Conservation (phyloP, 2,113 vertebrate species). For the Notothenia coriiceps region DNA sequence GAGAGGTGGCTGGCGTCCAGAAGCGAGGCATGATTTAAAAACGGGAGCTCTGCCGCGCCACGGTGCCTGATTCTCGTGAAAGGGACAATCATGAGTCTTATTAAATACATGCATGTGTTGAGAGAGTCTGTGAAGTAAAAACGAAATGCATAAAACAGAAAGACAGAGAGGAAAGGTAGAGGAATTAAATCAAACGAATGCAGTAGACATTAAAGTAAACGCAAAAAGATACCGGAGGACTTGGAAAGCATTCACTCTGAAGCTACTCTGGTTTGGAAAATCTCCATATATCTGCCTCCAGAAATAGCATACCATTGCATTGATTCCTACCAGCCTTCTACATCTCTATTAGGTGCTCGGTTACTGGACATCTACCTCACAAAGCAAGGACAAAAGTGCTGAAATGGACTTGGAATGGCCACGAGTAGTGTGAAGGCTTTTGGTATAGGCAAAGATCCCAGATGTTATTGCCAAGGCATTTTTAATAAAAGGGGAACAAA, state of each 20-base stretch:
- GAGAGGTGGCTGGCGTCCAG: slow-evolving; percentile 48
- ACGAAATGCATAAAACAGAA: not conserved
- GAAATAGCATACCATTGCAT: slow-evolving; percentile 16
- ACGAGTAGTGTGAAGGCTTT: slow-evolving; percentile 45
- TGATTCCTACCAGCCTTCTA: slow-evolving; percentile 32
- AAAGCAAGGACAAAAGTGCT: slow-evolving; percentile 42
- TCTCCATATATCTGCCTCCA: slow-evolving; percentile 27
- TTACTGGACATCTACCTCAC: slow-evolving; percentile 49
- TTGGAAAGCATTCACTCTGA: not conserved
- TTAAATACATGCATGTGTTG: slow-evolving; percentile 36
- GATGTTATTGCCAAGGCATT: slow-evolving; percentile 58
- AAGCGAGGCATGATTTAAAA: slow-evolving; percentile 68
- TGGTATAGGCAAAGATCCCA: slow-evolving; percentile 45
- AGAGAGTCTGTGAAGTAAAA: slow-evolving; percentile 14
- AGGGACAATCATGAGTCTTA: slow-evolving; percentile 48
- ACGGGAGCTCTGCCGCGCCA: slow-evolving; percentile 58
- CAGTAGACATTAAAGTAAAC: no score
- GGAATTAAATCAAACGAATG: not conserved
- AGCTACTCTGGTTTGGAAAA: slow-evolving; percentile 20
- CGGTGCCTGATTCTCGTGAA: slow-evolving; percentile 55
- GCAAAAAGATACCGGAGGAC: not conserved
- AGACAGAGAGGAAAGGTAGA: not conserved
- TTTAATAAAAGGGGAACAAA: slow-evolving; percentile 51
- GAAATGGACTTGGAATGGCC: slow-evolving; percentile 43
- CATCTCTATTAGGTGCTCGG: slow-evolving; percentile 45